Percentiles rank a stretch among this genome's conserved stretches.
Evolutionary conservation across 2,888 invertebrate genomes (phyloP).

Genomic region (Leuctra nigra): DNA sequence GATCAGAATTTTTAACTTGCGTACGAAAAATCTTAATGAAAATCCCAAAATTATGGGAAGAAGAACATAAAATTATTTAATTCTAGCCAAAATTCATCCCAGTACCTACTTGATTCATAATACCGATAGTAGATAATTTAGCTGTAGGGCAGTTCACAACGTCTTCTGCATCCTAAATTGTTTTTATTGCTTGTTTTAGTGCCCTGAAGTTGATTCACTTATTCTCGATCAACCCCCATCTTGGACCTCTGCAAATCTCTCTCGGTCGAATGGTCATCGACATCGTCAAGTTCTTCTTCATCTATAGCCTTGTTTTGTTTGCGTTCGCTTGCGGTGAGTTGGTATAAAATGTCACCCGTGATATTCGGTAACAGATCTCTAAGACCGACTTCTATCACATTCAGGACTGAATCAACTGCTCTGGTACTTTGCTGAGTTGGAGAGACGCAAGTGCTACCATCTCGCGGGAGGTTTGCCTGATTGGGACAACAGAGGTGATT

Average conservation of each 20-base stretch:
- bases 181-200: slow-evolving; percentile 49
- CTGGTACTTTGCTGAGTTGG: slow-evolving; percentile 89
- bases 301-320: slow-evolving; percentile 80
- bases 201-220: slow-evolving; percentile 86
- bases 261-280: slow-evolving; percentile 85
- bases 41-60: no score
- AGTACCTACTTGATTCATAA: no score
- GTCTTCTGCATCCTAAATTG: no score
- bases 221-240: slow-evolving; percentile 88
- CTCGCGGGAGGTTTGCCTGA: slow-evolving; percentile 64
- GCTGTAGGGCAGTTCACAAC: no score
- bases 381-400: slow-evolving; percentile 10
- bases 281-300: slow-evolving; percentile 88
- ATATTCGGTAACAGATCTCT: not conserved
- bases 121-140: no score
- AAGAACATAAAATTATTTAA: no score
- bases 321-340: slow-evolving; percentile 86
- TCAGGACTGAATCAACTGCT: slow-evolving; percentile 57
- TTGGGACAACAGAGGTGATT: slow-evolving; percentile 67
- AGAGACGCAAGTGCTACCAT: slow-evolving; percentile 71
- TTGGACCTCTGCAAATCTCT: slow-evolving; percentile 89
- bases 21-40: no score
- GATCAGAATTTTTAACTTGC: no score
- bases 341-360: not conserved
- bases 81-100: no score